A percentile compares a stretch with the other conserved stretches of the same genome.
These are phyloP conservation scores for Clitarchus hookeri DNA, from an alignment of 2,888 invertebrate genomes.

Conservation along the genomic window DNA sequence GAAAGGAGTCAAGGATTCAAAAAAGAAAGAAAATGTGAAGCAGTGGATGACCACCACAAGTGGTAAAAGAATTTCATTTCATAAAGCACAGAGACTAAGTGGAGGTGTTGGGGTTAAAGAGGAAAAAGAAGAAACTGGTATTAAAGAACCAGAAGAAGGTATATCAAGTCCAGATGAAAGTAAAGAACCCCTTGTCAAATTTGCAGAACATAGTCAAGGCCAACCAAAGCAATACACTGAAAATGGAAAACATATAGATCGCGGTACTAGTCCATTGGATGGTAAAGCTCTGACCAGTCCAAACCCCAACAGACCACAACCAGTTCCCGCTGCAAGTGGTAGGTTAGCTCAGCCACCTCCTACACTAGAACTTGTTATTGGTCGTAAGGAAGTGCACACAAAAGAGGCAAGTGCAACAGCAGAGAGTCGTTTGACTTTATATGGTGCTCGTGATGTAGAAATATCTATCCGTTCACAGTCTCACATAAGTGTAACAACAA, in stretches of 20 bases:
- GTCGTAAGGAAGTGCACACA: slow-evolving; percentile 59
- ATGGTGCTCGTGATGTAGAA: slow-evolving; percentile 60
- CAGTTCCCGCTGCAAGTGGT: slow-evolving; percentile 26
- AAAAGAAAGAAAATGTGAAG: slow-evolving; percentile 47
- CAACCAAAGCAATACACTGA: slow-evolving; percentile 49
- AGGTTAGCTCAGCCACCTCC: slow-evolving; percentile 43
- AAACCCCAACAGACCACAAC: slow-evolving; percentile 36
- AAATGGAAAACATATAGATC: slow-evolving; percentile 46
- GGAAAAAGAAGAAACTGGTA: slow-evolving; percentile 49
- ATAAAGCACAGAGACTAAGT: slow-evolving; percentile 44
- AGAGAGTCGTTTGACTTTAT: slow-evolving; percentile 59
- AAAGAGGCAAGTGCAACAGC: slow-evolving; percentile 59
- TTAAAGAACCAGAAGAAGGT: not conserved
- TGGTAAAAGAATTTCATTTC: slow-evolving; percentile 36
- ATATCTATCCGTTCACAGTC: slow-evolving; percentile 61
- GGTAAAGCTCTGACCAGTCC: slow-evolving; percentile 48
- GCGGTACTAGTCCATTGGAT: slow-evolving; percentile 55
- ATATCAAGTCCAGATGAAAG: slow-evolving; percentile 6
- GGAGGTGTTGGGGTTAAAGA: slow-evolving; percentile 53
- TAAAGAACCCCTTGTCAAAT: not conserved
- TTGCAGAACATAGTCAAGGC: not conserved
- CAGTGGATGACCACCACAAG: not conserved
- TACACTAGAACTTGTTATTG: slow-evolving; percentile 59
- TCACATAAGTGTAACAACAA: slow-evolving; percentile 58
- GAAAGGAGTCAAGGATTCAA: slow-evolving; percentile 48